Evolutionary conservation across 2,797 vertebrate genomes (phyloP), one percentile per base, ranked within the genome.

Genomic region (Naso thynnoides): DNA sequence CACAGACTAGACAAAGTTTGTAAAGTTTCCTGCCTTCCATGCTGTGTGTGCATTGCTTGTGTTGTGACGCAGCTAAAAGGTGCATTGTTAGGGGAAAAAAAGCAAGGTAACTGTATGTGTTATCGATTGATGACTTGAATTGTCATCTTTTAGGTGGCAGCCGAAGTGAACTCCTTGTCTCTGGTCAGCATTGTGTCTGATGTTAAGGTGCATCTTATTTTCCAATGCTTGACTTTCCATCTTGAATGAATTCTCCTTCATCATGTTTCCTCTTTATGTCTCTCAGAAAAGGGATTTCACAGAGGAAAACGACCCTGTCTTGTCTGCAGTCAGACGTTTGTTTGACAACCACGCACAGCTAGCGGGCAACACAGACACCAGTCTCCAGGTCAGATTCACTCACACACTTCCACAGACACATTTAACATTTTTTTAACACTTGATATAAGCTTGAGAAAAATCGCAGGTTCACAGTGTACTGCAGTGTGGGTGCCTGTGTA

Each of bases 281-380:
- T 81, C 76, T 29, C 82, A 98, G 97, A 95, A 93, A 85, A 84
- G 72, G 21, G 95, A 96, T 76, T 90, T 93, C 50, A 91, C 82
- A 82, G 89, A 94, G 72, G 86, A 94, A 64, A 81, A 86, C 13
- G 36, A 76, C 13, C 84, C 91, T 3, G 57, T 94, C 23, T 52
- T 88, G 50, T 70, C 80, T 21, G 73, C 78, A 15, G 60, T 95
- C 1, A 85, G 79, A 73, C 70, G 83, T 56, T 44, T 92, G 8
- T 53, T 87, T 42, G 87, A 88, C 8, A 54, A 83, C 39, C 75
- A 82, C 26, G 68, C 78, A n/a, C 66, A 84, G 14, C 3, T 56
- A 16, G 84, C 76, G 27, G 64, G 83, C 44, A 72, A 68, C 66
- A 73, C 56, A 44, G 90, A 92, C 31, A 52, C 41, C 18, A 81